phyloP scores from a whole-genome alignment of 2,797 vertebrate genomes.

The Rallus crepitans region DNA sequence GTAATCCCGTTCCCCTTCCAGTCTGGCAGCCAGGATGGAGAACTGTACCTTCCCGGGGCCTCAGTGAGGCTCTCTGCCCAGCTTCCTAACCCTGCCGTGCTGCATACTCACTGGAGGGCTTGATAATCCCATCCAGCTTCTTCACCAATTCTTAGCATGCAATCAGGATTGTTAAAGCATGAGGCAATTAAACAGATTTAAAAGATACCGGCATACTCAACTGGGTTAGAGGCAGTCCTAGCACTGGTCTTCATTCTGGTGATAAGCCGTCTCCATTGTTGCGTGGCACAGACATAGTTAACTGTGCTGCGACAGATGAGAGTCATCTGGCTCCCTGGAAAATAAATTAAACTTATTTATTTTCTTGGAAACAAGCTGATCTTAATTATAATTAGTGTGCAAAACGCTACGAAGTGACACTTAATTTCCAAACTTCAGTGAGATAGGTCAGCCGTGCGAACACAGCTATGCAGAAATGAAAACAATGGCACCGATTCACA shows the following conservation, averaged over 20 bases:
- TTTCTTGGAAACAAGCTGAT: conserved; percentile 42
- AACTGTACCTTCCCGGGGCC: not conserved
- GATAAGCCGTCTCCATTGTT: not conserved
- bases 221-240: not conserved
- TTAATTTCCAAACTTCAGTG: not conserved
- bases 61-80: not conserved
- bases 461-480: conserved; percentile 48
- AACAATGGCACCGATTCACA: conserved; percentile 44
- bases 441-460: not conserved
- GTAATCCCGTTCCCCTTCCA: not conserved
- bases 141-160: not conserved
- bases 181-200: not conserved
- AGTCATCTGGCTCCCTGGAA: not conserved
- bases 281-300: not conserved
- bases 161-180: not conserved
- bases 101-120: not conserved
- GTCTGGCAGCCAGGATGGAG: not conserved
- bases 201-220: not conserved
- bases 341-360: not conserved
- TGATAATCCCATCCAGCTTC: not conserved
- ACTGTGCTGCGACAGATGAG: not conserved
- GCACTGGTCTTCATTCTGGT: not conserved
- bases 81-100: not conserved
- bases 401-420: not conserved
- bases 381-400: conserved; percentile 31